phyloP scores from a whole-genome alignment of 2,113 vertebrate species.

The western clawed frog (Xenopus tropicalis) region UCB_Xtro_10.0 CM004445.2:136980001-136980500 shows the following conservation, averaged over 20 bases:
- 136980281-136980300: slow-evolving; percentile 71
- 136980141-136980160: not conserved
- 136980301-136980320: slow-evolving; percentile 15
- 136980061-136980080: not conserved
- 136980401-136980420: not conserved
- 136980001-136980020: not conserved
- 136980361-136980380: slow-evolving; percentile 1
- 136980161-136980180: not conserved
- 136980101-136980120: not conserved
- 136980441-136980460: not conserved
- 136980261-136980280: slow-evolving; percentile 69
- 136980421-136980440: not conserved
- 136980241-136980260: slow-evolving; percentile 70
- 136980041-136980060: not conserved
- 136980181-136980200: slow-evolving; percentile 9
- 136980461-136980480: not conserved
- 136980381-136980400: not conserved
- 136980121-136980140: not conserved
- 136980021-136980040: not conserved
- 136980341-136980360: slow-evolving; percentile 49
- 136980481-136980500: slow-evolving; percentile 8
- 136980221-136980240: slow-evolving; percentile 55
- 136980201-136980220: not conserved
- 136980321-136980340: slow-evolving; percentile 22
- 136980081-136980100: not conserved